Evolutionary conservation across 2,888 invertebrate genomes (phyloP).

Genomic region (Coelogynopora nodosa): DNA sequence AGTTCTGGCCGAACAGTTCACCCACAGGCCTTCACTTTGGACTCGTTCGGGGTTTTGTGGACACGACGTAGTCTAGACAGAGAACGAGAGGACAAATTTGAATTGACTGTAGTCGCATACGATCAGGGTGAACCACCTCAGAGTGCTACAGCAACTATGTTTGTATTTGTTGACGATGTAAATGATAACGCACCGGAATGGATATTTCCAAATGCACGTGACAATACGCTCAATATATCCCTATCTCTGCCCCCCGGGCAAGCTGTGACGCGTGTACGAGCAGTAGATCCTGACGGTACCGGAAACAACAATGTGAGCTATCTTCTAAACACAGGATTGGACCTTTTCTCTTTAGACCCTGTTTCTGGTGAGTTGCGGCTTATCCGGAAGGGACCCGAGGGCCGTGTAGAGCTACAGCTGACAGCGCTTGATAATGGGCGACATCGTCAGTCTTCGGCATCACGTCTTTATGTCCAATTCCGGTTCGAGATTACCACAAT

Average conservation of each 20-base stretch:
- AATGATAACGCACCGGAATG: conserved; percentile 30
- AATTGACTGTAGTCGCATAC: not conserved
- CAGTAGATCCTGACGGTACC: not conserved
- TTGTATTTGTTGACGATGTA: conserved; percentile 7
- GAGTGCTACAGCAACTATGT: not conserved
- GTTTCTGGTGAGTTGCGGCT: not conserved
- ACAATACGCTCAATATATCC: conserved; percentile 4
- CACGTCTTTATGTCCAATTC: not conserved
- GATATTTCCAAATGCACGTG: conserved; percentile 10
- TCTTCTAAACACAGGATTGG: not conserved
- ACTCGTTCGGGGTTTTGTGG: not conserved
- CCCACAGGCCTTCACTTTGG: not conserved
- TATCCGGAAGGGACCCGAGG: not conserved
- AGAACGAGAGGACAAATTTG: not conserved
- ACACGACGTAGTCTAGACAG: not conserved
- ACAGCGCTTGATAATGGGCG: conserved; percentile 11
- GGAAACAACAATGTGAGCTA: conserved; percentile 27
- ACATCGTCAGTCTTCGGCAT: not conserved
- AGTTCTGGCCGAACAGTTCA: not conserved
- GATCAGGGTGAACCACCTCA: conserved; percentile 18
- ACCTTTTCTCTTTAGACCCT: conserved; percentile 20
- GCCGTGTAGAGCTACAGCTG: not conserved
- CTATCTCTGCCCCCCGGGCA: not conserved
- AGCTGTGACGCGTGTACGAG: conserved; percentile 12
- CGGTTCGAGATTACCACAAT: not conserved